Evolutionary conservation across 2,113 vertebrate species (phyloP).

Genomic region (Tetrax tetrax): DNA sequence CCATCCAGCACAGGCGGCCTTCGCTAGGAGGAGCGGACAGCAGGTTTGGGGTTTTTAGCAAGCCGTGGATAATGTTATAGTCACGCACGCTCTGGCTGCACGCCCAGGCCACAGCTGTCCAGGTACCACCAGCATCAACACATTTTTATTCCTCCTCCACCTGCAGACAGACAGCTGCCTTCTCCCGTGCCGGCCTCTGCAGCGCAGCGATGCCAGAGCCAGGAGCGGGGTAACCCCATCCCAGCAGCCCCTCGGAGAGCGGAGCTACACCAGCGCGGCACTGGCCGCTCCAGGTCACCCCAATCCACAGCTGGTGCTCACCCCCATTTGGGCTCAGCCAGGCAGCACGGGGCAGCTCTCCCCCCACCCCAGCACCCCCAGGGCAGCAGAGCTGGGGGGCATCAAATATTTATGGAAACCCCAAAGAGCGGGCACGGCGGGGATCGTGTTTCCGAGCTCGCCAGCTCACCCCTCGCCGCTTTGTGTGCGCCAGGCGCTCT

Average conservation of each 20-base stretch:
- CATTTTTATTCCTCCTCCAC: neutral
- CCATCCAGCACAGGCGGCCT: neutral
- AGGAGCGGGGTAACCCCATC: neutral
- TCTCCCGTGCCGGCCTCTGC: fast-evolving
- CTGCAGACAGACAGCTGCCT: neutral
- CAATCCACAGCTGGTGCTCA: neutral
- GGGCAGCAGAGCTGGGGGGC: neutral
- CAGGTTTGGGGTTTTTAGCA: neutral
- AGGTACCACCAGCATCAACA: neutral
- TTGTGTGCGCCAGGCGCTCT: slow-evolving; percentile 9
- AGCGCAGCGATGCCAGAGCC: neutral
- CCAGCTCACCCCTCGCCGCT: slow-evolving; percentile 32
- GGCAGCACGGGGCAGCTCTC: neutral
- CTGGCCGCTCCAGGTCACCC: neutral
- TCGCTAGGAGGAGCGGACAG: neutral
- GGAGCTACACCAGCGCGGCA: neutral
- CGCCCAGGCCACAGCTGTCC: neutral
- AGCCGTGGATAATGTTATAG: neutral
- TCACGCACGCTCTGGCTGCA: no score
- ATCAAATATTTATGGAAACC: slow-evolving; percentile 78
- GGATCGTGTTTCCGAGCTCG: slow-evolving; percentile 13
- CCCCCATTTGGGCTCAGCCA: neutral
- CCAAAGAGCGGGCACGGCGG: neutral
- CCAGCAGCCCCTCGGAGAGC: neutral
- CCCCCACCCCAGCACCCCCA: neutral